phyloP scores from a whole-genome alignment of 2,888 invertebrate species.

The Nasonovia ribisnigri region DNA sequence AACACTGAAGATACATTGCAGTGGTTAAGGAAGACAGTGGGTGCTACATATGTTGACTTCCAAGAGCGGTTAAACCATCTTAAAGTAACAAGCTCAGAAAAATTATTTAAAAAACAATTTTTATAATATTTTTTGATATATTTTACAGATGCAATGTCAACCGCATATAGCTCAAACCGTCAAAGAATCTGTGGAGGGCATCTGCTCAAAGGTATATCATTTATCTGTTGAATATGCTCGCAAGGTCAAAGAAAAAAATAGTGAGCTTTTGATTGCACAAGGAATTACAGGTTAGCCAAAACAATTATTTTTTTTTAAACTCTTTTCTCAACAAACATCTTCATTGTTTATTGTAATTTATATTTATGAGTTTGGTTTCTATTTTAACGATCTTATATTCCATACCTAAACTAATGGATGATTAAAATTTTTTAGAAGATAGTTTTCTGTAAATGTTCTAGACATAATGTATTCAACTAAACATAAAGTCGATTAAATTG shows the following conservation, averaged over 20 bases:
- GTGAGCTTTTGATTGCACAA: slow-evolving; percentile 87
- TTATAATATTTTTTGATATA: slow-evolving; percentile 38
- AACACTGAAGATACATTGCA: slow-evolving; percentile 98
- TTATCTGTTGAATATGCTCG: slow-evolving; percentile 92
- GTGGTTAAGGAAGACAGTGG: slow-evolving; percentile 92
- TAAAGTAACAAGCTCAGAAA: slow-evolving; percentile 73
- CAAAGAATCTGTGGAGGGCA: slow-evolving; percentile 93
- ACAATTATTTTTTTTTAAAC: not conserved
- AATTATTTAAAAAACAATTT: not conserved
- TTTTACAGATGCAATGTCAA: slow-evolving; percentile 86
- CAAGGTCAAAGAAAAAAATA: slow-evolving; percentile 90
- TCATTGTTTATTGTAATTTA: too few species aligned
- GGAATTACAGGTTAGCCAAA: slow-evolving; percentile 75
- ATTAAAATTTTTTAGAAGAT: too few species aligned
- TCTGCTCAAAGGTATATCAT: slow-evolving; percentile 93
- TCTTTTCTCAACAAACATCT: not conserved
- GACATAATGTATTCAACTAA: not conserved
- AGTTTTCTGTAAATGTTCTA: not conserved
- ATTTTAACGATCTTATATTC: too few species aligned
- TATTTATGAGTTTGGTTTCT: too few species aligned
- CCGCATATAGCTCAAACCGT: slow-evolving; percentile 96
- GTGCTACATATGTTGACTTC: slow-evolving; percentile 94
- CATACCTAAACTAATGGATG: too few species aligned
- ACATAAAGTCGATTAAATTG: not conserved
- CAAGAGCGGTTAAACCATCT: slow-evolving; percentile 90